Evolutionary conservation across 2,888 invertebrate genomes (phyloP).

Genomic region (Stenurella melanura): DNA sequence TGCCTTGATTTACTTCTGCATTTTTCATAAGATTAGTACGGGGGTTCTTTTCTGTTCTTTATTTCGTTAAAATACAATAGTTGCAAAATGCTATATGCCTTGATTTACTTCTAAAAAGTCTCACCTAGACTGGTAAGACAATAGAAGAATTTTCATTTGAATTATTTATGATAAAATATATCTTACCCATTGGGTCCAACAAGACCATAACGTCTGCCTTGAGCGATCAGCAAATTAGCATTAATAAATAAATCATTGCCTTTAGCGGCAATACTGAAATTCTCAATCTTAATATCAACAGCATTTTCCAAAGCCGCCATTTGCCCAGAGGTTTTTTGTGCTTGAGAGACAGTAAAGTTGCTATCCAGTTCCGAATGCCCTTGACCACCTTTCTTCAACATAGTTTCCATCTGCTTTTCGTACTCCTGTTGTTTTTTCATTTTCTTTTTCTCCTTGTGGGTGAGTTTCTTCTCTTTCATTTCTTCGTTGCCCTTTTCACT

Average conservation of each 20-base stretch:
- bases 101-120: too few species aligned
- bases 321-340: conserved; percentile 84
- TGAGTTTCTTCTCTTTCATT: conserved; percentile 82
- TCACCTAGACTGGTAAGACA: not conserved
- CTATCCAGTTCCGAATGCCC: conserved; percentile 92
- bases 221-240: conserved; percentile 93
- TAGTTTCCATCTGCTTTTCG: conserved; percentile 88
- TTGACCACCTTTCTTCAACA: conserved; percentile 91
- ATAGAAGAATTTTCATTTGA: too few species aligned
- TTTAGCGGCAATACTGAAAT: conserved; percentile 97
- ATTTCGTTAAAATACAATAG: too few species aligned
- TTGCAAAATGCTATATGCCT: too few species aligned
- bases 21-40: too few species aligned
- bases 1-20: too few species aligned
- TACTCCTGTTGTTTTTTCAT: conserved; percentile 92
- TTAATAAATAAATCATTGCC: conserved; percentile 98
- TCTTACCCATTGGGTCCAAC: conserved; percentile 97
- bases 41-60: too few species aligned
- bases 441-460: conserved; percentile 94
- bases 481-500: conserved; percentile 44
- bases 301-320: conserved; percentile 91
- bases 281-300: conserved; percentile 98
- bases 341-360: conserved; percentile 96
- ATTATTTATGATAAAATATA: not conserved
- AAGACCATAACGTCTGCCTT: conserved; percentile 95